These are phyloP conservation scores for Antigone vipio DNA, from an alignment of 2,113 vertebrate species.

Conservation along the genomic window DNA sequence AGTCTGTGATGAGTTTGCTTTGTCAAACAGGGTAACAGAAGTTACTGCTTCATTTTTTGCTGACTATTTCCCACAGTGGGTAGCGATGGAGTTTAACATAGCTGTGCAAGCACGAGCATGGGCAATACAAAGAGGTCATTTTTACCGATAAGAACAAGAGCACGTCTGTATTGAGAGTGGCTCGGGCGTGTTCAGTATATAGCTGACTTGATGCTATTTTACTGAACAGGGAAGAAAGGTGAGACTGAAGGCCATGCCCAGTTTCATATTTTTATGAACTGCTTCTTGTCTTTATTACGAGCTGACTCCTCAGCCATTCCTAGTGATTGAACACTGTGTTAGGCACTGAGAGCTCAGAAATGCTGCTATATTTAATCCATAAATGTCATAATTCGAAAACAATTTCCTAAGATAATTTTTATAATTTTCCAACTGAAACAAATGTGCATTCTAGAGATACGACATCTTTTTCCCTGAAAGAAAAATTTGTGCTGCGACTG, in stretches of 20 bases:
- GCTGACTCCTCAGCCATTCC: not conserved
- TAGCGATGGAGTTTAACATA: not conserved
- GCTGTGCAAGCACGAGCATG: accelerated
- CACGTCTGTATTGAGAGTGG: not conserved
- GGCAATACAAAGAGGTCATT: not conserved
- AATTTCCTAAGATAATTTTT: not conserved
- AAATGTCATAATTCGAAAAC: not conserved
- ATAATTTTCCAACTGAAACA: not conserved
- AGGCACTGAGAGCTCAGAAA: not conserved
- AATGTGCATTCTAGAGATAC: not conserved
- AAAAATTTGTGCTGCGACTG: not conserved
- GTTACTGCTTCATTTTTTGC: not conserved
- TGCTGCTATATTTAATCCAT: not conserved
- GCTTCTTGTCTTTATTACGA: not conserved
- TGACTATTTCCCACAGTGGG: not conserved
- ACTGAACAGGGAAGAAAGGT: not conserved
- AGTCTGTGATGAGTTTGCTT: not conserved
- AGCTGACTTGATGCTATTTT: not conserved
- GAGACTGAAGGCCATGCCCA: not conserved
- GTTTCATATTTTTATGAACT: not conserved
- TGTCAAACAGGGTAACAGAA: slow-evolving; percentile 7
- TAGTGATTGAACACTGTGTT: not conserved
- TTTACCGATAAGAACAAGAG: accelerated
- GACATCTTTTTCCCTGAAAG: not conserved
- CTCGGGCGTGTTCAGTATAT: not conserved